Base-by-base conservation (phyloP, 2,797 vertebrate genomes). In the Silurus lanzhouensis region DNA sequence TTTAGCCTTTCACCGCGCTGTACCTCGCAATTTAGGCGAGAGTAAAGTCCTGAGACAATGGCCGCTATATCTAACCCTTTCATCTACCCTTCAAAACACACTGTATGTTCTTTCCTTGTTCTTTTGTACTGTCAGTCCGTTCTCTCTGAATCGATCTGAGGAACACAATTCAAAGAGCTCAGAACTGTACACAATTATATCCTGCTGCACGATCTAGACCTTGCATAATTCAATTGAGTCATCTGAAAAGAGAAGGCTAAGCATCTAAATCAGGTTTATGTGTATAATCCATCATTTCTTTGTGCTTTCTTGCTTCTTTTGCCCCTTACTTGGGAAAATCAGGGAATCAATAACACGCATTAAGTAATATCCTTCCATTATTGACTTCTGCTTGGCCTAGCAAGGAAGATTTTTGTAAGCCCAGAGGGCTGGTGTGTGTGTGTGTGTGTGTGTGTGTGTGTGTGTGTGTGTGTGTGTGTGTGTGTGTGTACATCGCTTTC, bases 331-430 rank as follows among this genome's bases (percentile, higher is more conserved):
- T 86, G 64, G 64, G 76, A 84, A 77, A 77, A 87, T 71, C 67
- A 82, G 81, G n/a, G 61, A 64, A 92, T 92, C 91, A 81, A 92
- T 91, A 88, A 55, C 63, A 48, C 78, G 85, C 89, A 90, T 91
- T 92, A 91, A 92, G 91, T 87, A 92, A 93, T 91, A 92, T 91
- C 90, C 88, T 89, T 85, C 84, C 85, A 89, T 91, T 93, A 93
- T 90, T 88, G 91, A 91, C 89, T 91, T 84, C 82, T 76, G 84
- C 87, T 88, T 90, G 88, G 88, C 86, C 83, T 85, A 89, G 90
- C 87, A 91, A 89, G 88, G 63, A 83, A 85, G 77, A 19, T 27
- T 77, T 77, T 57, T 31, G 80, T 82, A 82, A 55, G 66, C 64
- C 52, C 52, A 82, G 31, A 57, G 66, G 64, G 57, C 64, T 70